phyloP scores from a whole-genome alignment of 2,888 invertebrate species.

The Campoplex nolae region DNA sequence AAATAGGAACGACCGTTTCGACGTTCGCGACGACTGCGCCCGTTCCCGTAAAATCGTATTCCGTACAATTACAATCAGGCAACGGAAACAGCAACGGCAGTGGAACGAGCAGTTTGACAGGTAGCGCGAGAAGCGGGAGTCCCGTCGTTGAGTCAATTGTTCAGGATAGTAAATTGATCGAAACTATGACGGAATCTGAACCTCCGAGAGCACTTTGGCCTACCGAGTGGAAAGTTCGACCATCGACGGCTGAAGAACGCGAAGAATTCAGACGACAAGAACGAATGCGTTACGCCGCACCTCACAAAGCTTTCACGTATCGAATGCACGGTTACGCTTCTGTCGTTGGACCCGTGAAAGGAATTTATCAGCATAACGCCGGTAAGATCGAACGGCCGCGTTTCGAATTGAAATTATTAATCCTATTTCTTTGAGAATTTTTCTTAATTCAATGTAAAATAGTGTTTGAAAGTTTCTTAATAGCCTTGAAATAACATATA shows the following conservation, averaged over 20 bases:
- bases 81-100: constrained; percentile 70
- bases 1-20: constrained; percentile 60
- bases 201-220: constrained; percentile 88
- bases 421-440: not conserved
- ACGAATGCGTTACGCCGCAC: constrained; percentile 92
- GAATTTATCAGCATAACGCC: constrained; percentile 89
- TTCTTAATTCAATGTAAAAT: too few relatives aligned
- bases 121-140: constrained; percentile 75
- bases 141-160: constrained; percentile 77
- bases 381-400: constrained; percentile 77
- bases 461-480: too few relatives aligned
- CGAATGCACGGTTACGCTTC: constrained; percentile 94
- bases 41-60: constrained; percentile 64
- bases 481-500: not conserved
- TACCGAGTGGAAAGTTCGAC: constrained; percentile 93
- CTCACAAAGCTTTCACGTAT: constrained; percentile 96
- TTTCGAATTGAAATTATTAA: not conserved
- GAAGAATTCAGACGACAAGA: constrained; percentile 93
- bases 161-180: constrained; percentile 77
- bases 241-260: constrained; percentile 92
- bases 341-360: constrained; percentile 93
- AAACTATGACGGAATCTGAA: constrained; percentile 80
- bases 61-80: constrained; percentile 60
- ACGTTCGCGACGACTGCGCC: constrained; percentile 67
- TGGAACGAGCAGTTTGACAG: constrained; percentile 70